Conservation (phyloP, 1,140 invertebrate species). For the Plodia interpunctella region DNA sequence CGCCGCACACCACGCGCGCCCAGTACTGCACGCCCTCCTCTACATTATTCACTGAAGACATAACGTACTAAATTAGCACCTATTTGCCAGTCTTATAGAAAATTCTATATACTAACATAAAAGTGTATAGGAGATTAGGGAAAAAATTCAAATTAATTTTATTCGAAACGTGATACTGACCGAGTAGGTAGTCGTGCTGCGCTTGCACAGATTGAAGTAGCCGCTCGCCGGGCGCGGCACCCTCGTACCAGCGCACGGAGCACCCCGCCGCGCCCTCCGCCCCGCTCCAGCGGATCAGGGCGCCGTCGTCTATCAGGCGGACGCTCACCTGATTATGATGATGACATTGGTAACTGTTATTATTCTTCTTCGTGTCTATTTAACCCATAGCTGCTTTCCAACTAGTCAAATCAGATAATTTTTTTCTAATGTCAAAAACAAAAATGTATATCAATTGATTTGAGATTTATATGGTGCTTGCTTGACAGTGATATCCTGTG, state of each 20-base stretch:
- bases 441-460: no score
- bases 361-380: no score
- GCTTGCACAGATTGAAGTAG: constrained; percentile 42
- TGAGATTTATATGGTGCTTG: no score
- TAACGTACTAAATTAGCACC: background rate
- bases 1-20: constrained; percentile 47
- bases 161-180: constrained; percentile 19
- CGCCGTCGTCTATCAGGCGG: constrained; percentile 39
- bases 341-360: no score
- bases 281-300: constrained; percentile 31
- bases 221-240: constrained; percentile 30
- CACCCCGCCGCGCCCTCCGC: constrained; percentile 28
- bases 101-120: no score
- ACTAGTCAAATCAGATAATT: no score
- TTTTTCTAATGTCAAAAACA: no score
- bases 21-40: constrained; percentile 51
- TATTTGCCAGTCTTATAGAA: no score
- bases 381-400: no score
- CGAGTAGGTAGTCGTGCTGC: constrained; percentile 49
- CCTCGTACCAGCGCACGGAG: constrained; percentile 49
- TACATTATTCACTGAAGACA: constrained; percentile 38
- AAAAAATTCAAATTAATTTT: no score
- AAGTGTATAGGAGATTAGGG: no score
- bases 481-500: no score
- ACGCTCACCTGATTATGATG: constrained; percentile 36